Evolutionary conservation across 1,140 invertebrate species (phyloP).

Genomic region (Temnothorax curvispinosus): DNA sequence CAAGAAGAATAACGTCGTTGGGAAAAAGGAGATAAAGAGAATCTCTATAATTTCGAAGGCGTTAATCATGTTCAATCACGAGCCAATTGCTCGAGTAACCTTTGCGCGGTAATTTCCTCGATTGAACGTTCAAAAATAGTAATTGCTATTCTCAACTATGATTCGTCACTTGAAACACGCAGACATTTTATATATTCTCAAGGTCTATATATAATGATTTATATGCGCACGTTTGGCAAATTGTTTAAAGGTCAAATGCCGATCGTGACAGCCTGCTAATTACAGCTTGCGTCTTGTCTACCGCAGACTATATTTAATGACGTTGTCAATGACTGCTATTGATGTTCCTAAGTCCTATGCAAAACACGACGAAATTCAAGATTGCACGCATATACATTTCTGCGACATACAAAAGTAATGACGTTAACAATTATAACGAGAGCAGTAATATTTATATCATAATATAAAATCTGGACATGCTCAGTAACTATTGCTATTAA

Average conservation of each 20-base stretch:
- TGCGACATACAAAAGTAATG: background rate
- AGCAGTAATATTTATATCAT: background rate
- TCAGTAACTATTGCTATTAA: background rate
- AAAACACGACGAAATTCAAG: conserved; percentile 11
- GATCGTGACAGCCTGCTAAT: conserved; percentile 54
- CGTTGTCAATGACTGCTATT: conserved; percentile 50
- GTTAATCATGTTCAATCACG: conserved; percentile 19
- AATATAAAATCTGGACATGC: background rate
- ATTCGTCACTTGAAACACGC: conserved; percentile 31
- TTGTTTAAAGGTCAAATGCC: conserved; percentile 64
- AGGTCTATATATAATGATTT: conserved; percentile 20
- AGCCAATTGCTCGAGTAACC: background rate
- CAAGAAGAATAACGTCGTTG: background rate
- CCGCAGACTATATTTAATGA: conserved; percentile 53
- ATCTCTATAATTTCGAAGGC: background rate
- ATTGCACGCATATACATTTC: background rate
- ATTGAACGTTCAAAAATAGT: background rate
- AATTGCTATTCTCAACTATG: conserved; percentile 24
- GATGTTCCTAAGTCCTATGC: conserved; percentile 24
- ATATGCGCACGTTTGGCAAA: conserved; percentile 59
- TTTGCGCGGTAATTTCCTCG: background rate
- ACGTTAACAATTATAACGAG: background rate
- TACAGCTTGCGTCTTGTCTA: conserved; percentile 48
- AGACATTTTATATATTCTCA: conserved; percentile 43
- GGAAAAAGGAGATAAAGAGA: conserved; percentile 3